phyloP scores from a whole-genome alignment of 1,140 invertebrate genomes.

The Sycobia sp. region DNA sequence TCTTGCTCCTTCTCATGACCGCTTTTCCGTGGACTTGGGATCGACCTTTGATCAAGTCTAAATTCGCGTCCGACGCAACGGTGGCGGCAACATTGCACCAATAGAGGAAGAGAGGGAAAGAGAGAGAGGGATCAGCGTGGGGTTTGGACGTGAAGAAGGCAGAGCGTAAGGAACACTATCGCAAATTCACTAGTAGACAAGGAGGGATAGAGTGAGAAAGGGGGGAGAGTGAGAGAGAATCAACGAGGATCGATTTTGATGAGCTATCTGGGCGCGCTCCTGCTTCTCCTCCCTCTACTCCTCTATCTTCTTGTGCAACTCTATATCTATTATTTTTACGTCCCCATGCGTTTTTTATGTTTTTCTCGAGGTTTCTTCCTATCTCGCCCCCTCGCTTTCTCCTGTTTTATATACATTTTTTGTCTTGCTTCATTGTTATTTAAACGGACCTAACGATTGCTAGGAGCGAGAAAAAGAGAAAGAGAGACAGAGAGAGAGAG shows the following conservation, averaged over 20 bases:
- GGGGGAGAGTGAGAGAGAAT: slow-evolving; percentile 21
- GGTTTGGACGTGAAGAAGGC: too few species aligned
- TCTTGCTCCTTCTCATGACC: slow-evolving; percentile 48
- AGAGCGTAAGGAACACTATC: not conserved
- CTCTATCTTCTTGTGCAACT: not conserved
- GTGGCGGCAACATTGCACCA: too few species aligned
- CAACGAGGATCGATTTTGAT: slow-evolving; percentile 19
- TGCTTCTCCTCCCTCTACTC: slow-evolving; percentile 7
- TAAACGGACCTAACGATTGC: slow-evolving; percentile 21
- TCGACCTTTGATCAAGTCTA: slow-evolving; percentile 57
- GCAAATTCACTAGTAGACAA: not conserved
- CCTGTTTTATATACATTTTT: not conserved
- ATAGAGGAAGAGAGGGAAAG: not conserved
- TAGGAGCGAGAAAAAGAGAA: too few species aligned
- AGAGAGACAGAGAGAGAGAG: too few species aligned
- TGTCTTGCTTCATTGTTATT: slow-evolving; percentile 15
- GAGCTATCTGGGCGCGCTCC: slow-evolving; percentile 11
- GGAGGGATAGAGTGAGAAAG: too few species aligned
- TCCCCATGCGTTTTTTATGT: not conserved
- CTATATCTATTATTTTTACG: too few species aligned
- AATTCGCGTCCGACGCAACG: slow-evolving; percentile 52
- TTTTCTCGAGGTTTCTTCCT: not conserved
- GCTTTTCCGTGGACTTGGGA: slow-evolving; percentile 46
- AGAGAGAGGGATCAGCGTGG: not conserved
- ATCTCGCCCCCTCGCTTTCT: slow-evolving; percentile 13